Evolutionary conservation across 2,113 vertebrate species (phyloP), one percentile per base, ranked within the genome.

Genomic region (Chrysochloris asiatica): DNA sequence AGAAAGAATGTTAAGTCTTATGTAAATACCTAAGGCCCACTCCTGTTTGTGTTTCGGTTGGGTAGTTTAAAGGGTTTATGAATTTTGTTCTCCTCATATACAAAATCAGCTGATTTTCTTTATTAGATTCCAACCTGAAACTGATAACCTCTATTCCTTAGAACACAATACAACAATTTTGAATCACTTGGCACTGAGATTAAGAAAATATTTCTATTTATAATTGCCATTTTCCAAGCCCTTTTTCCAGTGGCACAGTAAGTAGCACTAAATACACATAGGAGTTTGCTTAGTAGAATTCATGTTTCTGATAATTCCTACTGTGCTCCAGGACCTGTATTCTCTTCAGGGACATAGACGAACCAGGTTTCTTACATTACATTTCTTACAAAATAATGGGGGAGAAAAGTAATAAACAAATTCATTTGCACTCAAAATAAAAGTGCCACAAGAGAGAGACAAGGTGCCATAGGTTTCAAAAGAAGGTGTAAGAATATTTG

Each of bases 1-100:
- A n/a, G n/a, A n/a, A 91, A 54, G 82, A 95, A 87, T 47, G 85
- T 54, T 94, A 97, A 97, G 73, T 87, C 95, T 63, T 96, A 63
- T 94, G 97, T 93, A 97, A 98, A 98, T 52, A 98, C 13, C 43
- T 86, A 91, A 77, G 95, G 41, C 80, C 54, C 88, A 96, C 86
- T 96, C 92, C 83, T 98, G 93, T 97, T 98, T 98, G 97, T 52
- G 96, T 97, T 98, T 97, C 95, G 36, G 94, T 94, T 89, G 94
- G 88, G 11, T 96, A 92, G 90, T 89, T 93, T 96, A 93, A 97
- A 91, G 33, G 47, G 80, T 88, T 84, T 96, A 48, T 77, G 91
- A 56, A 75, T 87, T 22, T 8, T 92, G 85, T 97, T 96, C 96
- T 88, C 93, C 83, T 91, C 89, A 86, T 72, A 77, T 78, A 82